A percentile compares a stretch with the other conserved stretches of the same genome.
These are phyloP conservation scores for Deroptyus accipitrinus DNA, from an alignment of 2,113 vertebrate species.

Conservation along the genomic window DNA sequence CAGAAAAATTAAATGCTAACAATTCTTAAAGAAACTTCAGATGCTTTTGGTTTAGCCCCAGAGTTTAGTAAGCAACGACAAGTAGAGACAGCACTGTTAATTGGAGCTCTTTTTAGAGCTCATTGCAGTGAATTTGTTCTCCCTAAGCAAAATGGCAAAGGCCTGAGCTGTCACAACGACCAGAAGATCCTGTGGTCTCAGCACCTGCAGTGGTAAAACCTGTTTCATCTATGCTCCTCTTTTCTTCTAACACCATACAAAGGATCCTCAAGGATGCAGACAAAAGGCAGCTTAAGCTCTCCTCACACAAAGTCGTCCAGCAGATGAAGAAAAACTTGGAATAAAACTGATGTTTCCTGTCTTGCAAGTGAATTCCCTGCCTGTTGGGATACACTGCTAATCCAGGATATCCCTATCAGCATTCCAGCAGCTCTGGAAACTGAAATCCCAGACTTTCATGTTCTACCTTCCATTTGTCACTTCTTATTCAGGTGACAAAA, in stretches of 20 bases:
- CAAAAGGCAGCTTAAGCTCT: background rate
- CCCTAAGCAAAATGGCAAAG: background rate
- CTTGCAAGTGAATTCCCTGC: background rate
- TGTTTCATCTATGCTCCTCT: background rate
- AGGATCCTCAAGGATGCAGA: background rate
- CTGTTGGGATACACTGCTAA: background rate
- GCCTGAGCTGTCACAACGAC: background rate
- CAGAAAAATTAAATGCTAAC: background rate
- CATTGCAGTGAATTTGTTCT: background rate
- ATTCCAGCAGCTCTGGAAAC: background rate
- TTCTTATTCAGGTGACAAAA: constrained; percentile 27
- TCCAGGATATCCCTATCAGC: background rate
- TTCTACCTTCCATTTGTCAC: background rate
- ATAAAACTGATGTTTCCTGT: background rate
- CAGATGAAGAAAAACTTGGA: background rate
- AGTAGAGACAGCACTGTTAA: background rate
- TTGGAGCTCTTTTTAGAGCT: background rate
- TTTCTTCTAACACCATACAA: background rate
- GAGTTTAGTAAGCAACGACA: background rate
- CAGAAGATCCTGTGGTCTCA: background rate
- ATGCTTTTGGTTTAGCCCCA: background rate
- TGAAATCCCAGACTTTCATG: background rate
- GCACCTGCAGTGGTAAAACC: background rate
- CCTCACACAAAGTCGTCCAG: background rate
- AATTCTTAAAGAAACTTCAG: background rate